phyloP scores from a whole-genome alignment of 2,888 invertebrate genomes.

The Flexamia atlantica region DNA sequence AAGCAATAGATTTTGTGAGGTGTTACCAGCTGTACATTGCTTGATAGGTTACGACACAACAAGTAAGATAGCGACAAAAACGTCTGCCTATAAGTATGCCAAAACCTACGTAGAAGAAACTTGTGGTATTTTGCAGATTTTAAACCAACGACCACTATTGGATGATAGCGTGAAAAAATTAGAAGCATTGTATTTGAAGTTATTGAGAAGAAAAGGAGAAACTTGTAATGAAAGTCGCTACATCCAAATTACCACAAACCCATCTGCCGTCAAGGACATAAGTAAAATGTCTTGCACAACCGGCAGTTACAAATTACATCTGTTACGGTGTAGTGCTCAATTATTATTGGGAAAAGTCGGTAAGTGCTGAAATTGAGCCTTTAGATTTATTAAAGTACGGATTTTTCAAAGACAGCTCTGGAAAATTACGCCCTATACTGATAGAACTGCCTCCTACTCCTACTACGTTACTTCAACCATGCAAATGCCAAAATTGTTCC shows the following conservation, averaged over 20 bases:
- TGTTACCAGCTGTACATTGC: neutral
- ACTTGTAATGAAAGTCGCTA: constrained; percentile 41
- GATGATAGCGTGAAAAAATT: constrained; percentile 44
- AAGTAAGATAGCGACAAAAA: constrained; percentile 39
- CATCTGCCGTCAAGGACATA: constrained; percentile 34
- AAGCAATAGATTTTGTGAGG: neutral
- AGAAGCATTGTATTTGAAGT: constrained; percentile 51
- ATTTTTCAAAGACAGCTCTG: constrained; percentile 49
- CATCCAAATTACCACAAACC: constrained; percentile 30
- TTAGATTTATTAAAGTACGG: constrained; percentile 48
- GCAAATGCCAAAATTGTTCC: constrained; percentile 50
- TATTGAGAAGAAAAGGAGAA: constrained; percentile 52
- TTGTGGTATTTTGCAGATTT: constrained; percentile 43
- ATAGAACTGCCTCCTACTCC: constrained; percentile 36
- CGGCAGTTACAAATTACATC: constrained; percentile 40
- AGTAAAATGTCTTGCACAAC: constrained; percentile 47
- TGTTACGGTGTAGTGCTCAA: constrained; percentile 29
- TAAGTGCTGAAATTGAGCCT: constrained; percentile 42
- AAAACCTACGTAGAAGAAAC: constrained; percentile 33
- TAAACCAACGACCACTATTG: constrained; percentile 35
- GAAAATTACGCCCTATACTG: constrained; percentile 35
- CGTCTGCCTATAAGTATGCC: constrained; percentile 35
- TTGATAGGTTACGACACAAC: constrained; percentile 23
- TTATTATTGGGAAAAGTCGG: constrained; percentile 49
- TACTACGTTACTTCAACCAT: constrained; percentile 46